phyloP scores from a whole-genome alignment of 1,140 invertebrate species.

The Tetragonula clypearis region DNA sequence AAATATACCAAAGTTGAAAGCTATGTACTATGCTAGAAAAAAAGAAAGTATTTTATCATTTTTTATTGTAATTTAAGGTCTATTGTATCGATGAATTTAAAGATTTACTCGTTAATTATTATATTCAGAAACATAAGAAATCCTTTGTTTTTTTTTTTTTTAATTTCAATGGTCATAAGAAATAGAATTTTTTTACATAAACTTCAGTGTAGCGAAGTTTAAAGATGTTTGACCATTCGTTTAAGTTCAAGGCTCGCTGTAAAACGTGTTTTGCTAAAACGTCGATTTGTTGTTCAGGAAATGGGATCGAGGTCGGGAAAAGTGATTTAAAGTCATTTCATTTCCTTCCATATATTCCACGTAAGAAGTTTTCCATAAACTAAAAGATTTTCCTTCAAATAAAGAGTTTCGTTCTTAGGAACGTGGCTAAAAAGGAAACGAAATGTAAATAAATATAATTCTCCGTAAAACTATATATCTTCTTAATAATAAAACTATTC shows the following conservation, averaged over 20 bases:
- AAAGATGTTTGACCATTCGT: background rate
- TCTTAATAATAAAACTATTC: background rate
- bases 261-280: background rate
- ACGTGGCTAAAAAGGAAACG: background rate
- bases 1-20: background rate
- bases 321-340: background rate
- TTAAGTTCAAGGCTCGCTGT: background rate
- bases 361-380: background rate
- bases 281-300: constrained; percentile 18
- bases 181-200: background rate
- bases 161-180: background rate
- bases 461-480: no score
- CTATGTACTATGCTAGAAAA: background rate
- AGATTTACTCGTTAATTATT: no score
- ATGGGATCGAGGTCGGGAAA: background rate
- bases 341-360: background rate
- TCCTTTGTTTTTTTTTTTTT: background rate
- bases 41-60: background rate
- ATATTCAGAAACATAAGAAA: no score
- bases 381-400: background rate
- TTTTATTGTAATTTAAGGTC: background rate
- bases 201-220: background rate
- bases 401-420: no score
- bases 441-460: background rate
- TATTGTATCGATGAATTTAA: no score